Evolutionary conservation across 1,140 invertebrate genomes (phyloP), one percentile per base, ranked within the genome.

Genomic region (Bombus soroeensis): DNA sequence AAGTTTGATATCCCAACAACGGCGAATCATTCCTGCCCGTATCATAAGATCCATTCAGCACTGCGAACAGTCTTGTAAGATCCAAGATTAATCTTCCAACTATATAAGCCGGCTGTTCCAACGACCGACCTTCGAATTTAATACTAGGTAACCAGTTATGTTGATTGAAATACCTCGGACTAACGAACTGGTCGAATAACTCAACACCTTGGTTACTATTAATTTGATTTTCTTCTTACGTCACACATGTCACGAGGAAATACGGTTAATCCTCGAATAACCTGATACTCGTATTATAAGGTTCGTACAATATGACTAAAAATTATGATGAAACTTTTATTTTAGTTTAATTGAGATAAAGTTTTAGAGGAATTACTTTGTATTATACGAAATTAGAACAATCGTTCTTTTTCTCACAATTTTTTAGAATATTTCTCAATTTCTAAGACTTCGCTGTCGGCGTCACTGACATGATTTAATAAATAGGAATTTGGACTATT

Each of bases 1-100:
- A 76, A 39, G 32, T 59, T n/a, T 59, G 53, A 59, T 76, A n/a
- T 18, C 1, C 25, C 25, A 28, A 76, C 22, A 76, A 59, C 59
- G 53, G 13, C 34, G 53, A 59, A 37, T 13, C 18, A n/a, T 15
- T 39, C 28, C 13, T 59, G 12, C 10, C 25, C 32, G 34, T 39
- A 37, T 76, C 53, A 39, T 76, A 76, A 59, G 74, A 76, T 76
- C 74, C 34, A 76, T 76, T 76, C 74, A 76, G 13, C 53, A 59
- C 25, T 34, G 12, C 25, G 74, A 39, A 15, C 32, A 59, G 53
- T 53, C 74, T 76, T 15, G 53, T 57, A 76, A 76, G 74, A 59
- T 59, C 74, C 34, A 37, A 37, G 34, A 76, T 76, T 76, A 76
- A 76, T 76, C 34, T 59, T 18, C 28, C 25, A 6, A 53, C 34